These are phyloP conservation scores for Plebejus melissa DNA, from an alignment of 2,888 invertebrate genomes.

Conservation along the genomic window DNA sequence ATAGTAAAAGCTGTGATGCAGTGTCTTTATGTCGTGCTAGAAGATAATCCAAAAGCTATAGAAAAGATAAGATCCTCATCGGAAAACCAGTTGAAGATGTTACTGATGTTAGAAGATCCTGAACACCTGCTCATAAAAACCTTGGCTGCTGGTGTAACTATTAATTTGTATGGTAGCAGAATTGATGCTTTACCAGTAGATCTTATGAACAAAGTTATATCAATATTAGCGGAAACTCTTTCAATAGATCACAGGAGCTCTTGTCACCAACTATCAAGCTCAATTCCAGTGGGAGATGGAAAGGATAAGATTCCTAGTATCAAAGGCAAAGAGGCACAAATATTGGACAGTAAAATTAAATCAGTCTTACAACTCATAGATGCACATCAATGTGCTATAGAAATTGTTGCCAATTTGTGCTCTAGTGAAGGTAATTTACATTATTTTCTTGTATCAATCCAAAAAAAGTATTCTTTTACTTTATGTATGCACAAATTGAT, in stretches of 20 bases:
- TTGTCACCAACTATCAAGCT: conserved; percentile 70
- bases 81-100: conserved; percentile 59
- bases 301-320: conserved; percentile 51
- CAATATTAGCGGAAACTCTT: conserved; percentile 73
- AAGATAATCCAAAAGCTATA: conserved; percentile 82
- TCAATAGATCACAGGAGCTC: conserved; percentile 73
- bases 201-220: conserved; percentile 70
- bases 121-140: conserved; percentile 73
- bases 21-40: conserved; percentile 84
- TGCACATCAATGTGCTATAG: conserved; percentile 83
- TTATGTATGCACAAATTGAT: neutral
- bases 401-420: conserved; percentile 85
- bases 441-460: neutral
- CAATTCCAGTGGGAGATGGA: conserved; percentile 60
- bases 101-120: conserved; percentile 61
- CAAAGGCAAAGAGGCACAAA: conserved; percentile 59
- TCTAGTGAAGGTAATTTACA: conserved; percentile 78
- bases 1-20: conserved; percentile 80
- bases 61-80: conserved; percentile 72
- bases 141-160: conserved; percentile 78
- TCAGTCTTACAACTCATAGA: conserved; percentile 78
- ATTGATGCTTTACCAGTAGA: conserved; percentile 60
- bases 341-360: conserved; percentile 68
- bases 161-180: conserved; percentile 72
- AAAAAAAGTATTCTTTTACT: neutral